phyloP scores from a whole-genome alignment of 2,797 vertebrate species.

The Acomys russatus region DNA sequence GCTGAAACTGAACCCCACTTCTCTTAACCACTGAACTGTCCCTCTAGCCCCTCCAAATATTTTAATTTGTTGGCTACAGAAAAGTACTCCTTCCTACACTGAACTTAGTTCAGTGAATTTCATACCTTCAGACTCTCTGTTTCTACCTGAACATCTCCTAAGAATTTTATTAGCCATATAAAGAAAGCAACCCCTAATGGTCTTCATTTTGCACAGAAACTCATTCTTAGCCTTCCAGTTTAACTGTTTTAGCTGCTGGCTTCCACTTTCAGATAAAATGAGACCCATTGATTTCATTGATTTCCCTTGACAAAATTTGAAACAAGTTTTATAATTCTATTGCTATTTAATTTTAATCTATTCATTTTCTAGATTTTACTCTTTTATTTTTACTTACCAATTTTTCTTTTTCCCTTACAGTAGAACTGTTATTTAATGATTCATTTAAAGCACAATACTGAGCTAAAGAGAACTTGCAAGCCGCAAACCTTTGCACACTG shows the following conservation, averaged over 20 bases:
- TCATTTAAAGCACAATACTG: neutral
- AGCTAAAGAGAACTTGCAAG: neutral
- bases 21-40: neutral
- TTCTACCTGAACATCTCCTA: neutral
- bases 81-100: neutral
- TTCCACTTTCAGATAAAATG: conserved; percentile 9
- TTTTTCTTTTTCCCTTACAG: neutral
- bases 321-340: conserved; percentile 30
- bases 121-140: neutral
- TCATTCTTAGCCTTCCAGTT: neutral
- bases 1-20: neutral
- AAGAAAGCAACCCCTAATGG: neutral
- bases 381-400: conserved; percentile 16
- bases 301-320: conserved; percentile 14
- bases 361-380: neutral
- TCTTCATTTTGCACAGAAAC: conserved; percentile 32
- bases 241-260: conserved; percentile 6
- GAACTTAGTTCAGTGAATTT: neutral
- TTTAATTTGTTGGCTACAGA: neutral
- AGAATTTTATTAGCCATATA: neutral
- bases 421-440: neutral
- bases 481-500: neutral
- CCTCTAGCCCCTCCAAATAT: neutral
- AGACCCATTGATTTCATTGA: neutral
- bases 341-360: conserved; percentile 5